phyloP scores from a whole-genome alignment of 2,888 invertebrate species.

The Torymus aiolomorphi region DNA sequence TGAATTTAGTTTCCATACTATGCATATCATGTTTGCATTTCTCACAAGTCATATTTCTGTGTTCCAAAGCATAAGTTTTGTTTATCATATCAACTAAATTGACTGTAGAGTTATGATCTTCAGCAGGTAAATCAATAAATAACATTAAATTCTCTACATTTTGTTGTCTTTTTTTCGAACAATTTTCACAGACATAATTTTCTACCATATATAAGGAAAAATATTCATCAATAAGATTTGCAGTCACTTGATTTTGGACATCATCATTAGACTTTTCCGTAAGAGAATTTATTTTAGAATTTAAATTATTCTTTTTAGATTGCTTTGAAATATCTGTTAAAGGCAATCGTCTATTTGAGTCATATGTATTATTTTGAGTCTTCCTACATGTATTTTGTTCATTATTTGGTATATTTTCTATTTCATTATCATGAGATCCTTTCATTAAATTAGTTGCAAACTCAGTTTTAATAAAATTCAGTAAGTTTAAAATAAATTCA shows the following conservation, averaged over 20 bases:
- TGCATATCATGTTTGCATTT: constrained; percentile 66
- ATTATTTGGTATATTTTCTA: constrained; percentile 65
- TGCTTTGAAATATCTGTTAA: constrained; percentile 62
- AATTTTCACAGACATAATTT: constrained; percentile 65
- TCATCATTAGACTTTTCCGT: constrained; percentile 48
- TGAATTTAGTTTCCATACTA: constrained; percentile 65
- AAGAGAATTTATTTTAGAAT: constrained; percentile 55
- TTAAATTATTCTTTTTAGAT: constrained; percentile 28
- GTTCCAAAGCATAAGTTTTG: constrained; percentile 65
- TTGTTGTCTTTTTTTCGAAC: constrained; percentile 64
- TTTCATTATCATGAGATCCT: constrained; percentile 57
- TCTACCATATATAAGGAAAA: constrained; percentile 67
- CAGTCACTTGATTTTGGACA: constrained; percentile 39
- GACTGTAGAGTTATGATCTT: constrained; percentile 57
- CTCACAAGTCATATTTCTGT: constrained; percentile 66
- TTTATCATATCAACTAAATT: constrained; percentile 63
- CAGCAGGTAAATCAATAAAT: constrained; percentile 65
- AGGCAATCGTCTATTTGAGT: constrained; percentile 63
- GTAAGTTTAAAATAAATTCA: constrained; percentile 69
- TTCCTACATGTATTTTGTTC: constrained; percentile 56
- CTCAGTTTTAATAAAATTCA: constrained; percentile 68
- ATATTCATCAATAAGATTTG: constrained; percentile 68
- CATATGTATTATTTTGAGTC: constrained; percentile 54
- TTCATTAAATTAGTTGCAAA: constrained; percentile 62
- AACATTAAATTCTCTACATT: constrained; percentile 69